Conservation (phyloP, 1,140 invertebrate genomes). For the Onthophagus taurus region DNA sequence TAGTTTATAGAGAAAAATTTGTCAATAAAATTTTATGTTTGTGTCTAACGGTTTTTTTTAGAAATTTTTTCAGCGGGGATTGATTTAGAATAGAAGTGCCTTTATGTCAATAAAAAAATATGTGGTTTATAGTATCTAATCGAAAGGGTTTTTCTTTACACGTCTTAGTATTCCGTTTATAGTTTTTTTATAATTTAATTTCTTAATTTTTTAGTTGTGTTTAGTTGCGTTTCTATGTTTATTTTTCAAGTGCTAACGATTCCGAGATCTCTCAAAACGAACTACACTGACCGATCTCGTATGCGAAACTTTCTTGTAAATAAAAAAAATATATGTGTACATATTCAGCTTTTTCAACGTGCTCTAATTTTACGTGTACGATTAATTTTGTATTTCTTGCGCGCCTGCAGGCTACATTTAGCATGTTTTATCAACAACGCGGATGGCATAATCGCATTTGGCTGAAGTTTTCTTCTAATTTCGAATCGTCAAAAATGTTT, state of each 20-base stretch:
- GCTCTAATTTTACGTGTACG: too few relatives aligned
- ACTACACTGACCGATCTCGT: too few relatives aligned
- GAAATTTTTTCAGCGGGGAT: constrained; percentile 11
- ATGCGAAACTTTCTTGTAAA: not conserved
- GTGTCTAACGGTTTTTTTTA: constrained; percentile 29
- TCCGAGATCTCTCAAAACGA: constrained; percentile 2
- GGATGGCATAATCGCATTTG: constrained; percentile 3
- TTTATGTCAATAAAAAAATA: constrained; percentile 11
- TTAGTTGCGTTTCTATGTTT: not conserved
- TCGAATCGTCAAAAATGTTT: too few relatives aligned
- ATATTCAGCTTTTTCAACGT: not conserved
- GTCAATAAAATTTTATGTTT: constrained; percentile 34
- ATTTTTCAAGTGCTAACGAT: constrained; percentile 11
- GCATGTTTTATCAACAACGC: not conserved
- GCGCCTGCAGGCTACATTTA: too few relatives aligned
- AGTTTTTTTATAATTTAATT: constrained; percentile 14
- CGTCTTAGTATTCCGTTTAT: too few relatives aligned
- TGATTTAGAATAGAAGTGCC: constrained; percentile 12
- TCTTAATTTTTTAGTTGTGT: constrained; percentile 7
- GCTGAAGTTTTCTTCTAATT: constrained; percentile 2
- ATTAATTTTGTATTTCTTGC: too few relatives aligned
- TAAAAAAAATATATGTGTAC: not conserved
- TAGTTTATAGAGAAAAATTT: constrained; percentile 11
- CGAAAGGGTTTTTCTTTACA: not conserved
- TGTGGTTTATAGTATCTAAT: constrained; percentile 16